Conservation (phyloP, 2,888 invertebrate genomes). For the Drosophila ustulata region DNA sequence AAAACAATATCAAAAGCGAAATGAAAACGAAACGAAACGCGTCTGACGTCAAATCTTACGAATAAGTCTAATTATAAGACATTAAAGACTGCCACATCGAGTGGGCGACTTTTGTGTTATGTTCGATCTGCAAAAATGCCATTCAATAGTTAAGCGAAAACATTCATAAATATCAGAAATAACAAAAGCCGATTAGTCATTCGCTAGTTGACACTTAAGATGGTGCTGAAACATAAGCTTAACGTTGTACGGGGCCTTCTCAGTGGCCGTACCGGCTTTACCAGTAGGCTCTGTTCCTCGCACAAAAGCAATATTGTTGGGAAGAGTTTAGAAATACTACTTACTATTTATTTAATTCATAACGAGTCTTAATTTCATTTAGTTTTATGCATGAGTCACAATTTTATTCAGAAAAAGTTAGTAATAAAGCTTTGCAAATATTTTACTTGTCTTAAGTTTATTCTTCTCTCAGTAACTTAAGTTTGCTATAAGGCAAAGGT, state of each 20-base stretch:
- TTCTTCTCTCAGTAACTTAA: no score
- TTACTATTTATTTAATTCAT: no score
- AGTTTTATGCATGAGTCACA: no score
- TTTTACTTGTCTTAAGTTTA: no score
- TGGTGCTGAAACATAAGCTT: neutral
- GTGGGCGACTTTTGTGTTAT: neutral
- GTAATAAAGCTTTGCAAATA: no score
- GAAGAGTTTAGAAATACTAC: neutral
- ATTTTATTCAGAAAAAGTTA: no score
- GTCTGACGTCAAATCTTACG: conserved; percentile 16
- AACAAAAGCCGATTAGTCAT: neutral
- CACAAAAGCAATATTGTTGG: neutral
- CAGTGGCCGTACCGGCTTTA: neutral
- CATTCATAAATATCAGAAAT: neutral
- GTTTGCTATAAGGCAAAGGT: no score
- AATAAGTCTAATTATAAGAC: conserved; percentile 8
- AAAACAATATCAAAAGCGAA: neutral
- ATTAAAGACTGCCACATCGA: conserved; percentile 1
- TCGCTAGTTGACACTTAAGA: neutral
- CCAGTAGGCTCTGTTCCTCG: neutral
- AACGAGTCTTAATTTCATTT: no score
- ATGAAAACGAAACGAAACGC: neutral
- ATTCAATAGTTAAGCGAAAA: neutral
- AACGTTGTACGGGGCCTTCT: neutral
- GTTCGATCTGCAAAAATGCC: neutral